Percentiles rank a stretch among this genome's conserved stretches.
These are phyloP conservation scores for Sandelia bainsii DNA, from an alignment of 2,797 vertebrate genomes.

Conservation along the genomic window DNA sequence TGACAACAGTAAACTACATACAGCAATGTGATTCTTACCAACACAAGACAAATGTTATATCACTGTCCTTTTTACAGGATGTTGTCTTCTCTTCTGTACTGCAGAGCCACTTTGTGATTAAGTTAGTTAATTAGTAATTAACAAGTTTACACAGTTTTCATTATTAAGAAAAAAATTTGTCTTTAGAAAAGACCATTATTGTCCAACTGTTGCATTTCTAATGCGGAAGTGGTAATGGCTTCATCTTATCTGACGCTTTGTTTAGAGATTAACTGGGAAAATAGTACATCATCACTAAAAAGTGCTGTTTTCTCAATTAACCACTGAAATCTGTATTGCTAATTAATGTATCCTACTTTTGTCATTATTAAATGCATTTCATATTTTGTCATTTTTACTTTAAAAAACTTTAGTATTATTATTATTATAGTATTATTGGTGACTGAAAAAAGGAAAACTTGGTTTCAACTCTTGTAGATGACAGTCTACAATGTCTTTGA, in stretches of 20 bases:
- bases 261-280: constrained; percentile 8
- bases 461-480: constrained; percentile 1
- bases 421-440: constrained; percentile 9
- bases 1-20: not conserved
- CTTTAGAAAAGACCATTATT: constrained; percentile 10
- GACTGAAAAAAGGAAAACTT: constrained; percentile 10
- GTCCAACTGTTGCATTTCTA: constrained; percentile 3
- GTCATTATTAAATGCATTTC: constrained; percentile 9
- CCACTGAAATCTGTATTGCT: constrained; percentile 24
- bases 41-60: not conserved
- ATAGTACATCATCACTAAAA: not conserved
- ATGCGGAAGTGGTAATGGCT: constrained; percentile 25
- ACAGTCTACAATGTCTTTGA: constrained; percentile 40
- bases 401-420: constrained; percentile 9
- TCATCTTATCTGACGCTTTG: constrained; percentile 14
- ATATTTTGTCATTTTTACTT: constrained; percentile 20
- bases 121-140: constrained; percentile 2
- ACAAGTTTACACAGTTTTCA: not conserved
- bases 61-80: not conserved
- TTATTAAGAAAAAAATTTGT: constrained; percentile 23
- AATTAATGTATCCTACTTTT: constrained; percentile 14
- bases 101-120: not conserved
- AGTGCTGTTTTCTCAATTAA: constrained; percentile 21
- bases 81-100: not conserved
- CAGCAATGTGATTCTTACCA: not conserved